Percentiles rank a stretch among this genome's conserved stretches.
phyloP scores from a whole-genome alignment of 2,113 vertebrate genomes.

The Buteo buteo region DNA sequence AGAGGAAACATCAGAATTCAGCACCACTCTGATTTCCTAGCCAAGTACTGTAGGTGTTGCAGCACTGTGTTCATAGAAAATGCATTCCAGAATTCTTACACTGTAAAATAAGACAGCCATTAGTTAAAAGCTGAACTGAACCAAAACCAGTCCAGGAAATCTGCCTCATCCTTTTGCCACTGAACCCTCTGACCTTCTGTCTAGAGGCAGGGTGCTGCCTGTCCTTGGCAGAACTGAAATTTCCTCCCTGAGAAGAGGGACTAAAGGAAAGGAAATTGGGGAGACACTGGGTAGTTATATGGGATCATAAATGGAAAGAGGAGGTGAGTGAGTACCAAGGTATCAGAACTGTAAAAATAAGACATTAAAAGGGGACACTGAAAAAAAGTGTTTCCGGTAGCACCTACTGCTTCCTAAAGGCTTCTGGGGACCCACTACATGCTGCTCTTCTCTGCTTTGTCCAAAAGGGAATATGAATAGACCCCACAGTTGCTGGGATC shows the following conservation, averaged over 20 bases:
- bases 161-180: neutral
- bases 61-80: neutral
- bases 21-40: neutral
- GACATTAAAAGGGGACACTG: neutral
- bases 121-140: neutral
- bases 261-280: neutral
- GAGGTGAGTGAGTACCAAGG: neutral
- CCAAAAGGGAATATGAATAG: neutral
- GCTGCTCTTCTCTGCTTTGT: neutral
- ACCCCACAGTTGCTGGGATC: neutral
- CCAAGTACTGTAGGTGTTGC: neutral
- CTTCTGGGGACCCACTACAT: neutral
- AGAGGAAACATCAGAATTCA: neutral
- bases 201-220: neutral
- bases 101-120: neutral
- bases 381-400: neutral
- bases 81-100: neutral
- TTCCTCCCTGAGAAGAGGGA: neutral
- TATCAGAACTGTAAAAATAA: neutral
- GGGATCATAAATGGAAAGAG: neutral
- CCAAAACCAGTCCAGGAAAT: neutral
- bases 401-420: neutral
- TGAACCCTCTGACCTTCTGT: neutral
- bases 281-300: neutral
- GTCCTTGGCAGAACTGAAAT: neutral